Evolutionary conservation across 2,888 invertebrate genomes (phyloP), one percentile per base, ranked within the genome.

Genomic region (Lottia scabra): DNA sequence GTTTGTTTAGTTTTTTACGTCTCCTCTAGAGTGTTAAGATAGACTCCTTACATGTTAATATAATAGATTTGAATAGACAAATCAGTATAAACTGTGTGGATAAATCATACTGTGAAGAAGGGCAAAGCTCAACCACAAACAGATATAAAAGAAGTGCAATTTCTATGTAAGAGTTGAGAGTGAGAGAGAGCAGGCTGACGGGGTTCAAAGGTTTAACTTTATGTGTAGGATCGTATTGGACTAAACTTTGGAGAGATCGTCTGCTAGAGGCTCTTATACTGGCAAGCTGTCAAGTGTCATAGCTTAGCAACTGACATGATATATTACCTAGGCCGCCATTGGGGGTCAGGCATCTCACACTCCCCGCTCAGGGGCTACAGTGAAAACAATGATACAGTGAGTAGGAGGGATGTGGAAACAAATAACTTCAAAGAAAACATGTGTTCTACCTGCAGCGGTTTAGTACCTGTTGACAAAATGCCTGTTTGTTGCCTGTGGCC

Each of bases 271-370:
- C 56, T 56, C 56, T 56, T 56, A 19, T 56, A 56, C 83, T 82
- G 83, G 82, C 84, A 83, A 84, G 79, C 84, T 85, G 85, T 85
- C 85, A 85, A 83, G 84, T 85, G 85, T 84, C 85, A 84, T 79
- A 78, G 81, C 80, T 78, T 81, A 81, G 80, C 81, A 84, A 78
- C 83, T 84, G 84, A 81, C 84, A 84, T 84, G 85, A 85, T 85
- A 80, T 84, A 85, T 81, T 79, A 81, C 83, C 73, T 77, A 76
- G 77, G 78, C 81, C 80, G 81, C 81, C 83, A 83, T 76, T 78
- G 74, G 74, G 81, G 83, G 80, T 76, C 77, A 74, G 80, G 81
- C 76, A 65, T 71, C 76, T 62, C 69, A 71, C 67, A 38, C 43
- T 68, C 38, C 65, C 67, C 26, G 10, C 73, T 71, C 43, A 63